phyloP scores from a whole-genome alignment of 2,888 invertebrate genomes.

The Lasioglossum marginatum region DNA sequence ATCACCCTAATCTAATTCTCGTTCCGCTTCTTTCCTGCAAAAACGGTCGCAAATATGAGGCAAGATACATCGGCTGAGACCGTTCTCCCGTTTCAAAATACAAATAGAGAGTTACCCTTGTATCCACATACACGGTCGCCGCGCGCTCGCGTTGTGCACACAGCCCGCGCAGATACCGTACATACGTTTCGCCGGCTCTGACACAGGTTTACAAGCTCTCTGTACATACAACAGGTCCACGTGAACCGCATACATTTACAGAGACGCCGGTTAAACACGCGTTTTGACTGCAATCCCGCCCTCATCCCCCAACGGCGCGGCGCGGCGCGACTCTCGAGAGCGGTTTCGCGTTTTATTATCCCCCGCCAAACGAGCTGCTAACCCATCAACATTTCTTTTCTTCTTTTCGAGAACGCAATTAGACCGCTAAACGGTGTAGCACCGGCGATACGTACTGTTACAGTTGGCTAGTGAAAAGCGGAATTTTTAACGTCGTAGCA shows the following conservation, averaged over 20 bases:
- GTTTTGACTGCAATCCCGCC: constrained; percentile 12
- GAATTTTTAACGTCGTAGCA: constrained; percentile 16
- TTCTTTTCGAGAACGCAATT: constrained; percentile 18
- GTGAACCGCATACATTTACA: constrained; percentile 17
- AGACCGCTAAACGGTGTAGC: constrained; percentile 19
- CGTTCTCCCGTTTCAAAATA: constrained; percentile 31
- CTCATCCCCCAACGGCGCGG: background rate
- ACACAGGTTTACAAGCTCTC: constrained; percentile 15
- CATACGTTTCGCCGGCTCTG: constrained; percentile 12
- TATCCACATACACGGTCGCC: background rate
- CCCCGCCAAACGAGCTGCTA: constrained; percentile 17
- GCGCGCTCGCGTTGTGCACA: constrained; percentile 16
- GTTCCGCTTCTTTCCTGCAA: background rate
- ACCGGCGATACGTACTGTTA: constrained; percentile 9
- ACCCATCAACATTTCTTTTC: constrained; percentile 5
- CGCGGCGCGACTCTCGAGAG: background rate
- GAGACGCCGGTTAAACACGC: constrained; percentile 27
- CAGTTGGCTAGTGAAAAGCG: background rate
- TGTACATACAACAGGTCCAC: constrained; percentile 29
- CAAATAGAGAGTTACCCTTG: constrained; percentile 29
- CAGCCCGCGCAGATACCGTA: constrained; percentile 6
- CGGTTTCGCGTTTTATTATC: constrained; percentile 30
- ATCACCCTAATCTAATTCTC: background rate
- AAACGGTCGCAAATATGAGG: background rate
- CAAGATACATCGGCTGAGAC: constrained; percentile 10